Evolutionary conservation across 2,113 vertebrate species (phyloP).

Genomic region (Trogon surrucura): DNA sequence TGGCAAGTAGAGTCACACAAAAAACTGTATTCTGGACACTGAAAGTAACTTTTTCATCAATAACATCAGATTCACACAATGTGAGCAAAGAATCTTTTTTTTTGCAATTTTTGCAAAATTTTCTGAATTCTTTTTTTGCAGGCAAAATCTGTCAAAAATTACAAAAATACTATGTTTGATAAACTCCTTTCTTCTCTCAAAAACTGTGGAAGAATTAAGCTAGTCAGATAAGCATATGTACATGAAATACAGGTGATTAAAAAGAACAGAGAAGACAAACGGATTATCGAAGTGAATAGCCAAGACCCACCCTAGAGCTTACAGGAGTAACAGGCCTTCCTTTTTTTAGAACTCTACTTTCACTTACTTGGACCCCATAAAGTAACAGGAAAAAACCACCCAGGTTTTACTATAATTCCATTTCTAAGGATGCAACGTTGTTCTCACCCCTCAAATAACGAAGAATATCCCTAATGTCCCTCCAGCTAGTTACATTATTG

Average conservation of each 20-base stretch:
- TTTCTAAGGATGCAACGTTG: not conserved
- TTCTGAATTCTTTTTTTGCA: not conserved
- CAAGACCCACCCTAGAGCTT: not conserved
- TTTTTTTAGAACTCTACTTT: not conserved
- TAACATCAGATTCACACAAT: not conserved
- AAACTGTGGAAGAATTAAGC: not conserved
- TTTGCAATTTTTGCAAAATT: not conserved
- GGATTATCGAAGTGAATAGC: not conserved
- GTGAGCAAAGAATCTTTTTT: not conserved
- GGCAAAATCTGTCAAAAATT: fast-evolving
- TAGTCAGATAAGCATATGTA: not conserved
- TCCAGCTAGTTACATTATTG: not conserved
- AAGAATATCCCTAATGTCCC: not conserved
- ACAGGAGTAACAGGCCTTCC: not conserved
- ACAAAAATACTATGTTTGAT: not conserved
- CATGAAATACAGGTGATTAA: not conserved
- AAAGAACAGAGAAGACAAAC: not conserved
- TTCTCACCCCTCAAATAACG: not conserved
- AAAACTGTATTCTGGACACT: not conserved
- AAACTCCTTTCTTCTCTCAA: not conserved
- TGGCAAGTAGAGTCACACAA: not conserved
- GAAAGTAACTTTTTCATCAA: not conserved
- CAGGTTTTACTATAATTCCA: not conserved
- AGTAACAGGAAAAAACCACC: not conserved
- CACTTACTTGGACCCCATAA: not conserved